Conservation (phyloP, 1,140 invertebrate genomes). For the Drosophila fuyamai region DNA sequence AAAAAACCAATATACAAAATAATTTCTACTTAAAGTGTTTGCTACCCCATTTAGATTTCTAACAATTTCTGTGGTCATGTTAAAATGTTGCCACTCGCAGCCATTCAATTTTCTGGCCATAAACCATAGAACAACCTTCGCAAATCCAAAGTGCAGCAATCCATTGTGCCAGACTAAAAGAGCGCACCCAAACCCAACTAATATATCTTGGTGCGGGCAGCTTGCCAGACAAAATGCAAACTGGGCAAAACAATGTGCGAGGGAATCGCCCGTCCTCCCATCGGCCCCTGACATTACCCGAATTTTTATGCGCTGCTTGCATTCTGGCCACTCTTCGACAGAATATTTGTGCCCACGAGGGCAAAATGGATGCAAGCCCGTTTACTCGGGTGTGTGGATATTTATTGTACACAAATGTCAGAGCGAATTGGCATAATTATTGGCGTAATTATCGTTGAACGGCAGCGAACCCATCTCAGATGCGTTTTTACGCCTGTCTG, state of each 20-base stretch:
- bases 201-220: constrained; percentile 40
- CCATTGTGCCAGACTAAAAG: constrained; percentile 28
- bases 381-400: constrained; percentile 35
- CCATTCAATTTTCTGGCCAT: constrained; percentile 40
- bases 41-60: neutral
- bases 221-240: constrained; percentile 49
- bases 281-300: constrained; percentile 21
- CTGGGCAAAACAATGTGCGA: constrained; percentile 36
- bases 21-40: constrained; percentile 4
- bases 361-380: constrained; percentile 31
- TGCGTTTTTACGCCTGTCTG: constrained; percentile 71
- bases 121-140: constrained; percentile 48
- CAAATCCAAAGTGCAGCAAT: constrained; percentile 45
- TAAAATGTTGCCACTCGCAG: constrained; percentile 13
- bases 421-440: constrained; percentile 75
- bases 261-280: constrained; percentile 6
- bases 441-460: constrained; percentile 65
- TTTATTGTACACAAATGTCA: constrained; percentile 70
- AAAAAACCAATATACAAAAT: neutral
- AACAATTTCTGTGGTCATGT: constrained; percentile 24
- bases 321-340: constrained; percentile 45
- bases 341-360: constrained; percentile 54
- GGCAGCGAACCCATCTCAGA: constrained; percentile 29
- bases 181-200: constrained; percentile 24
- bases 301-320: constrained; percentile 55